Evolutionary conservation across 37 sponge, comb jelly and placozoan species (phyloP).

Genomic region (Aplysina aerophoba): DNA sequence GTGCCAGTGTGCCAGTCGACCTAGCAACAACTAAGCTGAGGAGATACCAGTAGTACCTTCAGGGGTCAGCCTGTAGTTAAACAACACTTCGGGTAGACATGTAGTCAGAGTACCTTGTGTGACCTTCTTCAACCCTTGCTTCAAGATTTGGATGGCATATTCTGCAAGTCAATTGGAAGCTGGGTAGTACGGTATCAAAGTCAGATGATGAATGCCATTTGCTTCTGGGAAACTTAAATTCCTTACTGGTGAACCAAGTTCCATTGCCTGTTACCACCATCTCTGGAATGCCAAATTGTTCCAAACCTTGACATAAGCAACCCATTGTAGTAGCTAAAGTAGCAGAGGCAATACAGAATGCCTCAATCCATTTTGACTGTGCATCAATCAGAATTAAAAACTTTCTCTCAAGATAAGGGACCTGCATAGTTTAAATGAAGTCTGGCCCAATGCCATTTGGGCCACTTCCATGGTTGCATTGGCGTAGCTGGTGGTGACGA

Average conservation of each 20-base stretch:
- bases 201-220: not conserved
- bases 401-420: not conserved
- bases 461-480: not conserved
- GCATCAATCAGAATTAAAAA: not conserved
- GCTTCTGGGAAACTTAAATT: not conserved
- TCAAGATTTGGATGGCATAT: not conserved
- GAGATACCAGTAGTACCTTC: not conserved
- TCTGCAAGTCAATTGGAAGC: not conserved
- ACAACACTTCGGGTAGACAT: not conserved
- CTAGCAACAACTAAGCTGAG: not conserved
- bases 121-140: not conserved
- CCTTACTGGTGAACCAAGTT: not conserved
- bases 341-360: not conserved
- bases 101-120: not conserved
- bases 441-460: not conserved
- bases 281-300: not conserved
- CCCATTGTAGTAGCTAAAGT: not conserved
- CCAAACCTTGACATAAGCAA: not conserved
- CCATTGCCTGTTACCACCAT: constrained; percentile 13
- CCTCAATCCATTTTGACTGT: not conserved
- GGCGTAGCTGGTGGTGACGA: not conserved
- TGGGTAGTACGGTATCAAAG: not conserved
- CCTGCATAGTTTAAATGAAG: not conserved
- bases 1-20: no score
- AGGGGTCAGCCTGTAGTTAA: not conserved